phyloP scores from a whole-genome alignment of 2,888 invertebrate genomes.

The Ceratothoa steindachneri region DNA sequence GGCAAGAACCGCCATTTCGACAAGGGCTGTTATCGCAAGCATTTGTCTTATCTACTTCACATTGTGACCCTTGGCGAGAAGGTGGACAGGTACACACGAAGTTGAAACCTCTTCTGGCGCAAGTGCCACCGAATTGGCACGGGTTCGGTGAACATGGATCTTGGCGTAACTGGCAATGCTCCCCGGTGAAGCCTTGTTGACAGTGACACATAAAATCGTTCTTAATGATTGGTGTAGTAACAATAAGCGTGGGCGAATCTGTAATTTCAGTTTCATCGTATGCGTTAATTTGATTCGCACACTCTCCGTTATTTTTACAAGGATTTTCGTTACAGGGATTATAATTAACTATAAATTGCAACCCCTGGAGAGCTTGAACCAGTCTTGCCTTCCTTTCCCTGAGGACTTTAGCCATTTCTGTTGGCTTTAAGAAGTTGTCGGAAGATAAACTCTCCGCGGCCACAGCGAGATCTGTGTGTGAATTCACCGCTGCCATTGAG shows the following conservation, averaged over 20 bases:
- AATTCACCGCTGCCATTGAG: conserved; percentile 41
- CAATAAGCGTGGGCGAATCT: conserved; percentile 73
- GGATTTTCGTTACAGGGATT: conserved; percentile 59
- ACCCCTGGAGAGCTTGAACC: conserved; percentile 38
- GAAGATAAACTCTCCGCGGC: conserved; percentile 26
- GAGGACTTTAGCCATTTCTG: conserved; percentile 70
- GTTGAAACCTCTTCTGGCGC: conserved; percentile 75
- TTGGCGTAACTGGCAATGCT: conserved; percentile 75
- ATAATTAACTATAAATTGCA: conserved; percentile 49
- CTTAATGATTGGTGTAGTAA: conserved; percentile 74
- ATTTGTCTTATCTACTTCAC: conserved; percentile 77
- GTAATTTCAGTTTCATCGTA: conserved; percentile 66
- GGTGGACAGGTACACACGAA: conserved; percentile 77
- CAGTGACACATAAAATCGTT: conserved; percentile 78
- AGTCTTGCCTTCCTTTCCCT: conserved; percentile 31
- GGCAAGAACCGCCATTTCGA: conserved; percentile 84
- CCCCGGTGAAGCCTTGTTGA: conserved; percentile 76
- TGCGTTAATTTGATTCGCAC: conserved; percentile 51
- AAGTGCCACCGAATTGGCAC: conserved; percentile 77
- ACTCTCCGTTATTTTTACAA: conserved; percentile 57
- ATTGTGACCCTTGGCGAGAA: conserved; percentile 73
- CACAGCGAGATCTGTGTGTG: conserved; percentile 44
- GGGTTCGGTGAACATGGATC: conserved; percentile 88
- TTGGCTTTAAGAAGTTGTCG: conserved; percentile 62
- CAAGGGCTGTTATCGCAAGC: conserved; percentile 82